Conservation (phyloP, 2,797 vertebrate species). For the Saxicola maurus region DNA sequence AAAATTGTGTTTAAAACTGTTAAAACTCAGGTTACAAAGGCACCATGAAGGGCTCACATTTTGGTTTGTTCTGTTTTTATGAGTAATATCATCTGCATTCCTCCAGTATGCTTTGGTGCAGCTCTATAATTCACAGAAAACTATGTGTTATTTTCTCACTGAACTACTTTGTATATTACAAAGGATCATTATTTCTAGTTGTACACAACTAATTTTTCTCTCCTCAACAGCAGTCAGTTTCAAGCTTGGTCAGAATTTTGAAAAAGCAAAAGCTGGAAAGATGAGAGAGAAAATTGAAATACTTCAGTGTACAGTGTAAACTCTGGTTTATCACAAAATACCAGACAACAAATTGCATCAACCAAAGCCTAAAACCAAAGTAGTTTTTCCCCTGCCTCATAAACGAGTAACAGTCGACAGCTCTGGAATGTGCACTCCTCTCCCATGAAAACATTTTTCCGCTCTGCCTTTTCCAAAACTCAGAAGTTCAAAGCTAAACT, state of each 20-base stretch:
- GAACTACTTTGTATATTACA: neutral
- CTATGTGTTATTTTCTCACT: neutral
- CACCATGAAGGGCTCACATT: neutral
- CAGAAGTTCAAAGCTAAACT: conserved; percentile 73
- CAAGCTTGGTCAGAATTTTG: neutral
- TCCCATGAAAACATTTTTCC: conserved; percentile 73
- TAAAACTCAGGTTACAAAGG: neutral
- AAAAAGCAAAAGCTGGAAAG: neutral
- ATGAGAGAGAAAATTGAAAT: neutral
- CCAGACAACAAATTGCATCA: conserved; percentile 44
- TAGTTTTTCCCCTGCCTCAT: neutral
- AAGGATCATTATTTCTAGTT: neutral
- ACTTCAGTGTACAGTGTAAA: conserved; percentile 23
- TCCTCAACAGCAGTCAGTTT: neutral
- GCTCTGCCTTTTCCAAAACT: conserved; percentile 67
- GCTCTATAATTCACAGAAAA: neutral
- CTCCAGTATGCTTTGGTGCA: neutral
- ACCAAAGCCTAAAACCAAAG: conserved; percentile 5
- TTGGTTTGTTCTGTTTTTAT: neutral
- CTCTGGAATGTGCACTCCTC: conserved; percentile 60
- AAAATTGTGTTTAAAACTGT: conserved; percentile 8
- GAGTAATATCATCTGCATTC: neutral
- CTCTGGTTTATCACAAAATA: conserved; percentile 32
- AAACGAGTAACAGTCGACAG: conserved; percentile 51
- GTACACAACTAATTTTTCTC: neutral